Percentiles rank a stretch among this genome's conserved stretches.
Evolutionary conservation across 2,797 vertebrate genomes (phyloP).

Genomic region (Gymnodraco acuticeps): DNA sequence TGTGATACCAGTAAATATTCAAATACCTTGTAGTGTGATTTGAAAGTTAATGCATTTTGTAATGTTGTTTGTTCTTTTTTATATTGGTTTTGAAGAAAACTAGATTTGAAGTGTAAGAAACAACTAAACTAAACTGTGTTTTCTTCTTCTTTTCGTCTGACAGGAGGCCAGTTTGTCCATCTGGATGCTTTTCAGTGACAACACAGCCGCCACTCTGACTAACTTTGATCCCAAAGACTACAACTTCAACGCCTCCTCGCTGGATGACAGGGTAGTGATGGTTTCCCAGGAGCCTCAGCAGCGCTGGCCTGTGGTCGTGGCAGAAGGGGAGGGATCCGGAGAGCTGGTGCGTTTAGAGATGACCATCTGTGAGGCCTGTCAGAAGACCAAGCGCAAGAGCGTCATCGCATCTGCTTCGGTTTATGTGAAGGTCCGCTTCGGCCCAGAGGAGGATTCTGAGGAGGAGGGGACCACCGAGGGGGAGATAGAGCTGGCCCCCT

Average conservation of each 20-base stretch:
- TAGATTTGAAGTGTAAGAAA: neutral
- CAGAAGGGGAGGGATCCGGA: slow-evolving; percentile 91
- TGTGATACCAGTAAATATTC: neutral
- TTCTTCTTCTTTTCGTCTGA: slow-evolving; percentile 42
- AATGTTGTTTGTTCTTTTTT: neutral
- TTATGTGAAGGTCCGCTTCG: slow-evolving; percentile 90
- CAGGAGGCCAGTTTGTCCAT: slow-evolving; percentile 96
- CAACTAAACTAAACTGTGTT: slow-evolving; percentile 6
- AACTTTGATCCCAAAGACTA: slow-evolving; percentile 97
- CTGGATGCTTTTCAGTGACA: slow-evolving; percentile 97
- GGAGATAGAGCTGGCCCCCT: slow-evolving; percentile 72
- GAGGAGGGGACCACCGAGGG: slow-evolving; percentile 86
- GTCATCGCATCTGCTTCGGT: slow-evolving; percentile 90
- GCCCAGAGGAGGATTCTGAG: slow-evolving; percentile 88
- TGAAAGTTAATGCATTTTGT: neutral
- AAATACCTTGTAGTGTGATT: neutral
- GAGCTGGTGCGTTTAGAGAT: slow-evolving; percentile 91
- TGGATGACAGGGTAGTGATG: slow-evolving; percentile 90
- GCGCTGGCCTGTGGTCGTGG: slow-evolving; percentile 90
- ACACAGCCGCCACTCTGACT: slow-evolving; percentile 91
- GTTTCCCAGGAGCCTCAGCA: slow-evolving; percentile 90
- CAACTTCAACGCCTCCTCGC: slow-evolving; percentile 91
- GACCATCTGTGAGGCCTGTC: slow-evolving; percentile 95
- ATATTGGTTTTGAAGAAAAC: neutral
- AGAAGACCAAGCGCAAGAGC: slow-evolving; percentile 97